A percentile compares a stretch with the other conserved stretches of the same genome.
These are phyloP conservation scores for Dicrurus megarhynchus DNA, from an alignment of 2,113 vertebrate genomes.

Conservation along the genomic window DNA sequence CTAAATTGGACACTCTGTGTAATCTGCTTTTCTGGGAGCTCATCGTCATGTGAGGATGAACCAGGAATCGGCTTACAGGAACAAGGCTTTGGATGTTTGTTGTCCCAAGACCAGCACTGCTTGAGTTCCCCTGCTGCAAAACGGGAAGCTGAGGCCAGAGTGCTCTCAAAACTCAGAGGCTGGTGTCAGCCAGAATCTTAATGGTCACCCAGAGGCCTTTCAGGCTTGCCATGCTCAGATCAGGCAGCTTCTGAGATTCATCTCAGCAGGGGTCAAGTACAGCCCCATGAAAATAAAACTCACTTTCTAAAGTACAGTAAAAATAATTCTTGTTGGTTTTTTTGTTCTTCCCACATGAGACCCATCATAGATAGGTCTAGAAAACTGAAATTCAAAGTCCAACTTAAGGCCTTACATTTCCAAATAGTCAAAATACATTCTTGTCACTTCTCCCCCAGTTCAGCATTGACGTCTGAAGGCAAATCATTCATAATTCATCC, in stretches of 20 bases:
- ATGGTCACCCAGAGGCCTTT: background rate
- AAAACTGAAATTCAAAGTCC: background rate
- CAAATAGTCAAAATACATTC: background rate
- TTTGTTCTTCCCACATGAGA: background rate
- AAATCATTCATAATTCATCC: background rate
- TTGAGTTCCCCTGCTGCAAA: background rate
- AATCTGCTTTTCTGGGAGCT: background rate
- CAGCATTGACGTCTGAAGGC: background rate
- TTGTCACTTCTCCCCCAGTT: background rate
- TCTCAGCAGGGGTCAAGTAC: background rate
- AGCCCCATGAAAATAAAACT: background rate
- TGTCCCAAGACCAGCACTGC: background rate
- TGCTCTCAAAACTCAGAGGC: background rate
- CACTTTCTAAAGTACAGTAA: background rate
- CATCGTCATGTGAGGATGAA: background rate
- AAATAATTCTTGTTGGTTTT: background rate
- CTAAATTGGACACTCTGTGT: background rate
- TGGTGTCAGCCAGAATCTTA: background rate
- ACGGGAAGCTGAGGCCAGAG: background rate
- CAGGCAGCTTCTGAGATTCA: background rate
- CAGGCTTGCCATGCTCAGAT: background rate
- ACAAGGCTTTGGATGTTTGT: background rate
- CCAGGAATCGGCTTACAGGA: background rate
- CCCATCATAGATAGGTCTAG: background rate
- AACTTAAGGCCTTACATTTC: background rate